A percentile compares a stretch with the other conserved stretches of the same genome.
These are phyloP conservation scores for Spea hammondii DNA, from an alignment of 2,797 vertebrate genomes.

Conservation along the genomic window DNA sequence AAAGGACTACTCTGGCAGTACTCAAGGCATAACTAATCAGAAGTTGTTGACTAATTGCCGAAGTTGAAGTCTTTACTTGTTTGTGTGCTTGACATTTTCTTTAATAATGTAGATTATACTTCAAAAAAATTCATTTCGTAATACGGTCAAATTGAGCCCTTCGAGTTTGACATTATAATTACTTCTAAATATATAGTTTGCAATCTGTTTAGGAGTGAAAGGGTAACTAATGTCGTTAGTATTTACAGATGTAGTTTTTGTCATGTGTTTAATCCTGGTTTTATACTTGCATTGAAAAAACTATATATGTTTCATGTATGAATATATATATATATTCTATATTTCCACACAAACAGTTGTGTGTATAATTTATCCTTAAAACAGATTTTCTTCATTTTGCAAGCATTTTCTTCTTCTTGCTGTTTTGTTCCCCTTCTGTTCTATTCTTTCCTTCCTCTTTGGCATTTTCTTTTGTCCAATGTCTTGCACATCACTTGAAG, in stretches of 20 bases:
- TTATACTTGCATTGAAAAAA: too few relatives aligned
- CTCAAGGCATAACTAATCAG: slow-evolving; percentile 15
- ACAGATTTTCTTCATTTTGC: too few relatives aligned
- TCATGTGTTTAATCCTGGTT: neutral
- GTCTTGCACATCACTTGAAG: too few relatives aligned
- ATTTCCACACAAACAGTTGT: too few relatives aligned
- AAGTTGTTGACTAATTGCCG: slow-evolving; percentile 24
- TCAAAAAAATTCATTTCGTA: slow-evolving; percentile 30
- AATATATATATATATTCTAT: too few relatives aligned
- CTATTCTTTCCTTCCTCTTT: too few relatives aligned
- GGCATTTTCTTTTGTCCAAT: too few relatives aligned
- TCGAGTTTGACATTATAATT: slow-evolving; percentile 40
- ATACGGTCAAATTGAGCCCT: slow-evolving; percentile 31
- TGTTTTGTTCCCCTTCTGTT: too few relatives aligned
- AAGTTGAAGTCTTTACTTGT: slow-evolving; percentile 35
- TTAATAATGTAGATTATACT: slow-evolving; percentile 31
- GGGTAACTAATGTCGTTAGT: neutral
- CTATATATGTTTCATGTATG: too few relatives aligned
- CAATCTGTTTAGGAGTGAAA: slow-evolving; percentile 35
- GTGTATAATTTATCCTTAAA: too few relatives aligned
- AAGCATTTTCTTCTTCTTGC: too few relatives aligned
- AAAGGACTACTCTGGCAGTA: slow-evolving; percentile 1
- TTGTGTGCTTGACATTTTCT: slow-evolving; percentile 46
- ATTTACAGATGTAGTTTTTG: slow-evolving; percentile 32
- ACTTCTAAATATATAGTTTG: slow-evolving; percentile 36